These are phyloP conservation scores for Troides oblongomaculatus DNA, from an alignment of 2,888 invertebrate genomes.

Conservation along the genomic window DNA sequence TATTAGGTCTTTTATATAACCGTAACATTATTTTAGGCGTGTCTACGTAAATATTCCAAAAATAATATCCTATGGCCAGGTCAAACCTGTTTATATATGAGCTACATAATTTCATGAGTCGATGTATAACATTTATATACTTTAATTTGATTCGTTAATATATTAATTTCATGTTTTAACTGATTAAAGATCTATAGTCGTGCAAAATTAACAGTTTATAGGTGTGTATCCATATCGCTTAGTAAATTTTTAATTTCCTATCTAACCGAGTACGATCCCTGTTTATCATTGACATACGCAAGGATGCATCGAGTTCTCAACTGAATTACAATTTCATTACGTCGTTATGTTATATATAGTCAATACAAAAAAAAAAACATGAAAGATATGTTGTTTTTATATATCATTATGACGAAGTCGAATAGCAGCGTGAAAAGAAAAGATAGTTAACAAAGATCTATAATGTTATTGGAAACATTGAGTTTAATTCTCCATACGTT, in stretches of 20 bases:
- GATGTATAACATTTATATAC: not conserved
- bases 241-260: not conserved
- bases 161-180: not conserved
- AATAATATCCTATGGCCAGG: slow-evolving; percentile 9
- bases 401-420: no score
- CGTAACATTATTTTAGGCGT: slow-evolving; percentile 2
- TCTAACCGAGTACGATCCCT: not conserved
- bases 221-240: not conserved
- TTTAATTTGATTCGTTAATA: not conserved
- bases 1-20: slow-evolving; percentile 9
- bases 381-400: no score
- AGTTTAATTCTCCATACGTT: no score
- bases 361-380: no score
- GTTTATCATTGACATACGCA: not conserved
- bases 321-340: not conserved
- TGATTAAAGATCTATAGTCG: not conserved
- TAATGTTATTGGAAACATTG: no score
- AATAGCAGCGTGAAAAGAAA: no score
- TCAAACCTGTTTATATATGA: slow-evolving; percentile 2
- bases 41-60: slow-evolving; percentile 10
- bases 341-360: no score
- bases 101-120: slow-evolving; percentile 1
- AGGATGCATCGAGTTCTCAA: not conserved
- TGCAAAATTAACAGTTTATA: not conserved
- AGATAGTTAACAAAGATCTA: no score